Evolutionary conservation across 2,888 invertebrate genomes (phyloP), one percentile per base, ranked within the genome.

Genomic region (Ligdia adustata): DNA sequence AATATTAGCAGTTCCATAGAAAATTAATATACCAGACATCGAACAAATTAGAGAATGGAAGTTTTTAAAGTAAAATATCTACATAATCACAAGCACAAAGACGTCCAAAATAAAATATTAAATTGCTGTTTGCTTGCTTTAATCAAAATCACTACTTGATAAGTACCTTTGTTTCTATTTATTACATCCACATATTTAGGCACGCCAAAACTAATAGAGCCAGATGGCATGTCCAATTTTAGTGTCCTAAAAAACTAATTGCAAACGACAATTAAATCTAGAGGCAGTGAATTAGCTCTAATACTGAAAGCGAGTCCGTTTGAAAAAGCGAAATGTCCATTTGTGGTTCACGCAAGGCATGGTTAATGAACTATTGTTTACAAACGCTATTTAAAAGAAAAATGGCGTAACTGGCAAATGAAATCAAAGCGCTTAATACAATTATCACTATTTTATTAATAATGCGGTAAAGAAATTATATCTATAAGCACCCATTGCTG

Each of bases 201-300:
- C 43, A 18, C 32, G 15, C 20, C 26, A 20, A 40, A 55, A 57
- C 2, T 57, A 54, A 51, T 56, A 58, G 45, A 63, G 53, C 52
- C 51, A 32, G 24, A 13, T 50, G 41, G 52, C 55, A 42, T 55
- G 55, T 50, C 48, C 55, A 63, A 63, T 57, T 57, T 51, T 50
- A 28, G 47, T 48, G 56, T 41, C 47, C 49, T 60, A 55, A 62
- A 65, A 62, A 57, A 55, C 39, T 29, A 47, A 54, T 49, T 51
- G 61, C 50, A 61, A 55, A 53, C 49, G 18, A 50, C 60, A 62
- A 71, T 71, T 66, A 66, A 62, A 62, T 45, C 54, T 18, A 52
- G 57, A 64, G 47, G 59, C 57, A 52, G 40, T 48, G 34, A 69
- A 64, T 66, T 60, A 62, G 26, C 57, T 56, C 60, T 41, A 44